phyloP scores from a whole-genome alignment of 2,113 vertebrate species.

The Actenoides lindsayi region DNA sequence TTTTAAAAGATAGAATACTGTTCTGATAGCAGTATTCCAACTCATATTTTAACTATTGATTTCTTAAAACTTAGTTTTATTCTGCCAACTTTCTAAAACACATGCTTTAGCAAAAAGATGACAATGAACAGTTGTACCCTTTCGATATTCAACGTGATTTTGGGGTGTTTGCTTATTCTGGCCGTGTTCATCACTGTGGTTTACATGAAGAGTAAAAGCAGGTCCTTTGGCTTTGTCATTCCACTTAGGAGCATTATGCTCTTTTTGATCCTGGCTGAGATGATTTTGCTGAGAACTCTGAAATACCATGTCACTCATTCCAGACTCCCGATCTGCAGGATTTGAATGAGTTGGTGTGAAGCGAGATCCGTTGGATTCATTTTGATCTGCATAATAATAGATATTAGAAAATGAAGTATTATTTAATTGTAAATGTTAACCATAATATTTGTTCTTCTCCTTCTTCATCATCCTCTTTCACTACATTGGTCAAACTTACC shows the following conservation, averaged over 20 bases:
- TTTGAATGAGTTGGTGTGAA: neutral
- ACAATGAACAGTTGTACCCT: conserved; percentile 1
- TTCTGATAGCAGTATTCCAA: neutral
- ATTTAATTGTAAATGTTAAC: neutral
- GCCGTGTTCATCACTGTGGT: neutral
- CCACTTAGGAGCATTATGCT: neutral
- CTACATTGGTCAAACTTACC: neutral
- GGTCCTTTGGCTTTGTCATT: neutral
- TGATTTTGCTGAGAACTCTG: neutral
- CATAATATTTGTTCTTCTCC: neutral
- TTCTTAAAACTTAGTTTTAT: neutral
- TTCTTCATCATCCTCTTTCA: neutral
- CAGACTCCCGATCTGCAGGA: neutral
- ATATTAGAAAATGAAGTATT: neutral
- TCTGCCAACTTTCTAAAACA: neutral
- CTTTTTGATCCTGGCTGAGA: neutral
- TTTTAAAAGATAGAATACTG: neutral
- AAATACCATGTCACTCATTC: neutral
- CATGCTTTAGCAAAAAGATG: neutral
- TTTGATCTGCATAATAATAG: neutral
- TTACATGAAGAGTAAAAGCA: neutral
- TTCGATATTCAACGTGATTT: neutral
- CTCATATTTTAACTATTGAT: neutral
- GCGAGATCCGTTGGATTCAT: neutral
- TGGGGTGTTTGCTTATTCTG: neutral